Conservation (phyloP, 2,888 invertebrate genomes). For the Catotricha subobsoleta region DNA sequence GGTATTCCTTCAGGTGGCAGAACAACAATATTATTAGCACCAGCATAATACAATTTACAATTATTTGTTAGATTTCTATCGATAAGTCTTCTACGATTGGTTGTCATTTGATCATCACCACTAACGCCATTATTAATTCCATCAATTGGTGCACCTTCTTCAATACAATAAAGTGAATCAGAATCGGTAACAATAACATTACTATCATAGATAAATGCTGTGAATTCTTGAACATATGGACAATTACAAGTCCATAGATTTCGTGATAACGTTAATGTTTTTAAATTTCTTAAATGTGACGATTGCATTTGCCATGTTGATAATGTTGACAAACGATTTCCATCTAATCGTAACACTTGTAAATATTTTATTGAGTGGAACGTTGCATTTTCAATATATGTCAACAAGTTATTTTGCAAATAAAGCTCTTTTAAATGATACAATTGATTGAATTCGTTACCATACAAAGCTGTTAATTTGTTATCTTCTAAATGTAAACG, state of each 20-base stretch:
- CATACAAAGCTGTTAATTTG: slow-evolving; percentile 56
- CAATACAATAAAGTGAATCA: slow-evolving; percentile 64
- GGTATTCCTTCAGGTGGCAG: slow-evolving; percentile 47
- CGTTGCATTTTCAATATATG: slow-evolving; percentile 61
- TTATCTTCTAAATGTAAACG: slow-evolving; percentile 74
- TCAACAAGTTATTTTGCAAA: slow-evolving; percentile 68
- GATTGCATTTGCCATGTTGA: slow-evolving; percentile 6
- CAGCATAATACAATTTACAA: neutral
- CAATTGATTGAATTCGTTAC: slow-evolving; percentile 70
- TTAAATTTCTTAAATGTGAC: slow-evolving; percentile 3
- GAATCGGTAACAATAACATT: slow-evolving; percentile 62
- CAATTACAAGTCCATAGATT: slow-evolving; percentile 86
- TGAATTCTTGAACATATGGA: slow-evolving; percentile 68
- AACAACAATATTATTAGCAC: slow-evolving; percentile 8
- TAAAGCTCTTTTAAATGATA: slow-evolving; percentile 63
- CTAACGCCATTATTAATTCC: neutral
- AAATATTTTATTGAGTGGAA: slow-evolving; percentile 59
- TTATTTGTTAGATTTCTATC: slow-evolving; percentile 41
- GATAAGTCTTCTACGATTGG: slow-evolving; percentile 41
- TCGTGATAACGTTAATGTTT: slow-evolving; percentile 22
- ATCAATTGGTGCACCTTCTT: slow-evolving; percentile 38
- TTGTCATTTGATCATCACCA: neutral
- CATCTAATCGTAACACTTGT: slow-evolving; percentile 63
- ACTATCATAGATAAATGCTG: slow-evolving; percentile 65
- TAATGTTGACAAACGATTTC: slow-evolving; percentile 34